Evolutionary conservation across 64 coral and sea anemone genomes (phyloP).

Genomic region (Trachythela sp.): DNA sequence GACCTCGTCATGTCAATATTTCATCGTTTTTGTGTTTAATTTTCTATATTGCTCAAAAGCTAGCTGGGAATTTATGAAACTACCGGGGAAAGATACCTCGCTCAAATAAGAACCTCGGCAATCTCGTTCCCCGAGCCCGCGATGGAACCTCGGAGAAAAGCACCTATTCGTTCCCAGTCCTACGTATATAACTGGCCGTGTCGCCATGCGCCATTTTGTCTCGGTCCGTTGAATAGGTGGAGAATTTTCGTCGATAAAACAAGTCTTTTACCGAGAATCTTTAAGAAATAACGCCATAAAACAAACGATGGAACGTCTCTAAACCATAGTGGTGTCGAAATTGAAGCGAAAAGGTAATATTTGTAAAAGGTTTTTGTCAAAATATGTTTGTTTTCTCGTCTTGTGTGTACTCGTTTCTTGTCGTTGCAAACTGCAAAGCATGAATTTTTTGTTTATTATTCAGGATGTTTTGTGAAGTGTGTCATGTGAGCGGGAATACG

Average conservation of each 20-base stretch:
- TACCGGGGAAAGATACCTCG: no score
- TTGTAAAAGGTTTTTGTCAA: background rate
- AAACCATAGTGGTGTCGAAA: background rate
- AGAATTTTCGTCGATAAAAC: background rate
- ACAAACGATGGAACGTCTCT: background rate
- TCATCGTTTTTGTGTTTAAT: no score
- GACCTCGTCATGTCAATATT: no score
- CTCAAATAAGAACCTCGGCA: no score
- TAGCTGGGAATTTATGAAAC: no score
- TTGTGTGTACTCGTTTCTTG: background rate
- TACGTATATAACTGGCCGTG: background rate
- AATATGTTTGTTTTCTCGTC: background rate
- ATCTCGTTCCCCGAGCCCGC: no score
- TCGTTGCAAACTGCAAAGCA: no score
- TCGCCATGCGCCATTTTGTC: background rate
- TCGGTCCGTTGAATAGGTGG: background rate
- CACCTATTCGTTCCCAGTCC: background rate
- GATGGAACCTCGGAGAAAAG: background rate
- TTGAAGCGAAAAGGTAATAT: background rate
- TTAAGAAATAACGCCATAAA: background rate
- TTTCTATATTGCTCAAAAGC: no score
- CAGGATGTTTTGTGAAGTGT: no score
- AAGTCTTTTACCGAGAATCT: background rate
- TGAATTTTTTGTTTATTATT: no score
- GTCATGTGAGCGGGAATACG: no score